Evolutionary conservation across 2,113 vertebrate genomes (phyloP).

Genomic region (Sitta europaea): DNA sequence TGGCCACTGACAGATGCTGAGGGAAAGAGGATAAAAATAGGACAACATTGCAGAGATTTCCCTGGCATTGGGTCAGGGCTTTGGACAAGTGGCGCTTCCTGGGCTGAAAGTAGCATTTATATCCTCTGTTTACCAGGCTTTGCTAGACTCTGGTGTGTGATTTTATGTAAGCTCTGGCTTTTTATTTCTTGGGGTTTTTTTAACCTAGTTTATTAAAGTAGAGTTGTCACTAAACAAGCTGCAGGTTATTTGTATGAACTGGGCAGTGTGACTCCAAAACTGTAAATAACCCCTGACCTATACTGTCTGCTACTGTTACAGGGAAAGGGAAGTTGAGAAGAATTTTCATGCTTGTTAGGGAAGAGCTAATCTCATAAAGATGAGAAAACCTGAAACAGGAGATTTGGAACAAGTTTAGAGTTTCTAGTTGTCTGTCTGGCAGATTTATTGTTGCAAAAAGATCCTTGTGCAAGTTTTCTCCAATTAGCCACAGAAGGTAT

Average conservation of each 20-base stretch:
- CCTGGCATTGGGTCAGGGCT: neutral
- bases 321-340: neutral
- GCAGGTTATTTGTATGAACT: neutral
- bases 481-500: neutral
- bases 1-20: neutral
- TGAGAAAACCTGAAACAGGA: neutral
- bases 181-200: neutral
- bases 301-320: neutral
- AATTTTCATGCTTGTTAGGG: neutral
- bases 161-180: neutral
- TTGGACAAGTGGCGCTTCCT: neutral
- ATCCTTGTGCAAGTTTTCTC: neutral
- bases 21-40: slow-evolving; percentile 12
- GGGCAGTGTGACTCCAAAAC: neutral
- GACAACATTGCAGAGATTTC: neutral
- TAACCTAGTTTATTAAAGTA: neutral
- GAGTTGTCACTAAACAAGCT: neutral
- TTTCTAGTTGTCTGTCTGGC: neutral
- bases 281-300: neutral
- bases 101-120: neutral
- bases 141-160: neutral
- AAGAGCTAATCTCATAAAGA: neutral
- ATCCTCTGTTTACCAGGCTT: neutral
- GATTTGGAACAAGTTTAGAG: neutral
- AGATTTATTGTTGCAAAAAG: neutral